A percentile compares a stretch with the other conserved stretches of the same genome.
These are phyloP conservation scores for Drosophila macrothrix DNA, from an alignment of 2,888 invertebrate species.

Conservation along the genomic window DNA sequence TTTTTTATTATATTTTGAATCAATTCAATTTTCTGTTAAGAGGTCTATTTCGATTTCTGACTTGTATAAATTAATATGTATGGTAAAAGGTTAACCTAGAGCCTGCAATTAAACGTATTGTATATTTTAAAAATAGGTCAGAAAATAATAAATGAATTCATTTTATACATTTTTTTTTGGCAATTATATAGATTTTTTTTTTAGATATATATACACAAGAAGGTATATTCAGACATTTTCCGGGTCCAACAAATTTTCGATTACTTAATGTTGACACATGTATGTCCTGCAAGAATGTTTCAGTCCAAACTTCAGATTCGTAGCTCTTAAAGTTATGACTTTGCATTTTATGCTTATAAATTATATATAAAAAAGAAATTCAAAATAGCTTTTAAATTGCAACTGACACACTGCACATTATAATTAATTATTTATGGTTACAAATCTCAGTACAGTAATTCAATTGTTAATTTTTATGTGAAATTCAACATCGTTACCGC, in stretches of 20 bases:
- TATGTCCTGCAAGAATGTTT: background rate
- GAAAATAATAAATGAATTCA: background rate
- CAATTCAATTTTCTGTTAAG: background rate
- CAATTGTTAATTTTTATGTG: constrained; percentile 4
- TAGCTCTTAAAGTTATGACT: background rate
- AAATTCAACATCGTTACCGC: constrained; percentile 24
- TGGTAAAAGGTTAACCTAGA: background rate
- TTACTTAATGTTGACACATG: background rate
- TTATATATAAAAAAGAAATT: background rate
- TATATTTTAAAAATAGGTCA: background rate
- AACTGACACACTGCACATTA: background rate
- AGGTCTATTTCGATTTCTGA: background rate
- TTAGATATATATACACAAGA: too few species aligned
- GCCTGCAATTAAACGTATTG: too few species aligned
- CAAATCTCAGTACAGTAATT: background rate
- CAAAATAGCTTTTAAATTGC: background rate
- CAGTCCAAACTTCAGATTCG: background rate
- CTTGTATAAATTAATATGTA: background rate
- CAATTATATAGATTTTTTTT: background rate
- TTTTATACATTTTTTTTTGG: background rate
- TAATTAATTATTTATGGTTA: constrained; percentile 1
- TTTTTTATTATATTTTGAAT: constrained; percentile 8
- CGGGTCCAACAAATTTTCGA: background rate
- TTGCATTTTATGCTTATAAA: background rate
- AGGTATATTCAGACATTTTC: too few species aligned